Evolutionary conservation across 2,113 vertebrate species (phyloP).

Genomic region (Dascyllus trimaculatus): DNA sequence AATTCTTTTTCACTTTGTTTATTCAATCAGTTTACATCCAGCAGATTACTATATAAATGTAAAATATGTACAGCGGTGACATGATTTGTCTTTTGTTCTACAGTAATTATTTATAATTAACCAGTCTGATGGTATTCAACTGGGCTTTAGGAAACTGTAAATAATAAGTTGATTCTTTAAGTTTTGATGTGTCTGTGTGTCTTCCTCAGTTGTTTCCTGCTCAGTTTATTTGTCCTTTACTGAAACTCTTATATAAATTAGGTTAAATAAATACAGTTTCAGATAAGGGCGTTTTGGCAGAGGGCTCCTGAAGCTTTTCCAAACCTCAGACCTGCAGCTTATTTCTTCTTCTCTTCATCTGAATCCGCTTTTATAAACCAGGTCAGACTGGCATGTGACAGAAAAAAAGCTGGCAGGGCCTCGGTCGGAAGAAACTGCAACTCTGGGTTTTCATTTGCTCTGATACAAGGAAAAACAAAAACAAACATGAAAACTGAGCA

Average conservation of each 20-base stretch:
- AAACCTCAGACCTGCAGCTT: background rate
- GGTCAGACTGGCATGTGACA: background rate
- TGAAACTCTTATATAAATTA: background rate
- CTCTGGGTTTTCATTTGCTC: background rate
- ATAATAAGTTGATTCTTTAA: too few relatives aligned
- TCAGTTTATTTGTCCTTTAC: background rate
- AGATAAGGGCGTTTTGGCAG: slow-evolving; percentile 2
- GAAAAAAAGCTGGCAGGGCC: too few relatives aligned
- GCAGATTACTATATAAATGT: too few relatives aligned
- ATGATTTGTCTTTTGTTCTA: background rate
- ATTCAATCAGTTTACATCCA: too few relatives aligned
- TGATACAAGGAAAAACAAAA: slow-evolving; percentile 5
- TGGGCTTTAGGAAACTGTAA: too few relatives aligned
- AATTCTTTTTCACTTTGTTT: too few relatives aligned
- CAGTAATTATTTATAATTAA: too few relatives aligned
- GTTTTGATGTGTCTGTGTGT: too few relatives aligned
- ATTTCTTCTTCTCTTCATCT: slow-evolving; percentile 1
- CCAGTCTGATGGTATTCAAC: too few relatives aligned
- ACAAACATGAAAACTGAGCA: slow-evolving; percentile 32
- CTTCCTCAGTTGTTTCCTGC: background rate
- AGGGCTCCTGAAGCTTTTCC: background rate
- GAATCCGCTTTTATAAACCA: slow-evolving; percentile 5
- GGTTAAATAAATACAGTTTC: background rate
- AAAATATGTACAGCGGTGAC: background rate
- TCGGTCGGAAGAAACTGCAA: too few relatives aligned